Evolutionary conservation across 2,888 invertebrate genomes (phyloP).

Genomic region (Carabus problematicus): DNA sequence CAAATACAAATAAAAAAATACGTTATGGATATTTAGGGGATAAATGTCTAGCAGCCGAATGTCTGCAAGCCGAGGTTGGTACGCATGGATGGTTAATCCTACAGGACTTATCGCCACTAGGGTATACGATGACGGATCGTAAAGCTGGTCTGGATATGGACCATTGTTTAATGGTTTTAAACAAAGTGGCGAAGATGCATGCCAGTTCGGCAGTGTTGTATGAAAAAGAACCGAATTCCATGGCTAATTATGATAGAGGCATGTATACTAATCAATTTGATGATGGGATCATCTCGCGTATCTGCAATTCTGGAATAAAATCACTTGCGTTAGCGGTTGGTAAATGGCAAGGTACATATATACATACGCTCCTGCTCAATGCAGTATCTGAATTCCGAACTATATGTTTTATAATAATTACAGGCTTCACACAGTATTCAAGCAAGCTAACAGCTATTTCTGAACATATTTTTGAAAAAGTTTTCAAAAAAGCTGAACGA

Average conservation of each 20-base stretch:
- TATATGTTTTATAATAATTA: neutral
- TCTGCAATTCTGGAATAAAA: slow-evolving; percentile 46
- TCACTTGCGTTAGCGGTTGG: slow-evolving; percentile 56
- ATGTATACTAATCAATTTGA: slow-evolving; percentile 49
- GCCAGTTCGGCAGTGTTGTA: slow-evolving; percentile 63
- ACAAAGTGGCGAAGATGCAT: slow-evolving; percentile 64
- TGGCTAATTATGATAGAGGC: slow-evolving; percentile 49
- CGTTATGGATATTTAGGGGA: neutral
- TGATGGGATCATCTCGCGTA: slow-evolving; percentile 49
- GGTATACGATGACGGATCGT: slow-evolving; percentile 63
- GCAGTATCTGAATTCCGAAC: neutral
- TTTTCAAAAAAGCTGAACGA: slow-evolving; percentile 48
- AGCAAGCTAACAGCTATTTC: slow-evolving; percentile 56
- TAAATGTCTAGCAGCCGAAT: slow-evolving; percentile 26
- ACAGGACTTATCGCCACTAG: slow-evolving; percentile 65
- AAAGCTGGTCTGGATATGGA: slow-evolving; percentile 63
- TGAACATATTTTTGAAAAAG: slow-evolving; percentile 48
- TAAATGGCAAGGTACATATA: slow-evolving; percentile 58
- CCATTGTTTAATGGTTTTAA: slow-evolving; percentile 61
- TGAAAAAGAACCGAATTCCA: slow-evolving; percentile 56
- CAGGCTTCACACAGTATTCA: slow-evolving; percentile 57
- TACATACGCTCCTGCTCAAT: no score
- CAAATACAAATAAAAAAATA: neutral
- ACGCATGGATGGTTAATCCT: slow-evolving; percentile 55
- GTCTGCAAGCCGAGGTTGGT: slow-evolving; percentile 23